Evolutionary conservation across 2,888 invertebrate genomes (phyloP), one percentile per base, ranked within the genome.

Genomic region (Atherix ibis): DNA sequence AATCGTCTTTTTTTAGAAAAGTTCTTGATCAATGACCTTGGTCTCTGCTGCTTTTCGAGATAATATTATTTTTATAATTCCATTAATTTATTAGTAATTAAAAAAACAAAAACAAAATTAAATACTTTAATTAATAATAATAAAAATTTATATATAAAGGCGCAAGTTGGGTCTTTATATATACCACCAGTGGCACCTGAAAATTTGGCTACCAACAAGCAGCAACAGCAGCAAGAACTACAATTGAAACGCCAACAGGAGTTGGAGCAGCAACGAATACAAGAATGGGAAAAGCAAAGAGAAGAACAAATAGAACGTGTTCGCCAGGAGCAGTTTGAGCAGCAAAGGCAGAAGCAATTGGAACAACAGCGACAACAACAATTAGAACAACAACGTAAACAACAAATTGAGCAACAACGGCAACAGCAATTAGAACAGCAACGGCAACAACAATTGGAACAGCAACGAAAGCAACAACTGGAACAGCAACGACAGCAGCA

Each of bases 131-230:
- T n/a, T n/a, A n/a, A n/a, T n/a, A n/a, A n/a, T n/a, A n/a, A n/a
- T n/a, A n/a, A n/a, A n/a, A n/a, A n/a, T n/a, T n/a, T n/a, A n/a
- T 6, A 8, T 22, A 8, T 10, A 22, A 18, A 42, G 39, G 33
- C 56, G 8, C 57, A 60, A 43, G 57, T 70, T 36, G 70, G 70
- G 36, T 64, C 67, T 12, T 54, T 70, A 26, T 70, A 70, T 43
- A 68, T 70, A 39, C 68, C 70, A 27, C 69, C 69, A 5, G 37
- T 73, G 65, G 53, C 66, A 19, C 46, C 56, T 46, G 38, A 49
- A 50, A 39, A 48, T 51, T 35, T 45, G 70, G 26, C 46, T 17
- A 18, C 25, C 3, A 37, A 25, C 18, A 17, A 50, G 18, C 54
- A 54, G 40, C 51, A 51, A 24, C 46, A 45, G 36, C 49, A 49